Conservation (phyloP, 2,888 invertebrate species). For the Harpagoxenus sublaevis region DNA sequence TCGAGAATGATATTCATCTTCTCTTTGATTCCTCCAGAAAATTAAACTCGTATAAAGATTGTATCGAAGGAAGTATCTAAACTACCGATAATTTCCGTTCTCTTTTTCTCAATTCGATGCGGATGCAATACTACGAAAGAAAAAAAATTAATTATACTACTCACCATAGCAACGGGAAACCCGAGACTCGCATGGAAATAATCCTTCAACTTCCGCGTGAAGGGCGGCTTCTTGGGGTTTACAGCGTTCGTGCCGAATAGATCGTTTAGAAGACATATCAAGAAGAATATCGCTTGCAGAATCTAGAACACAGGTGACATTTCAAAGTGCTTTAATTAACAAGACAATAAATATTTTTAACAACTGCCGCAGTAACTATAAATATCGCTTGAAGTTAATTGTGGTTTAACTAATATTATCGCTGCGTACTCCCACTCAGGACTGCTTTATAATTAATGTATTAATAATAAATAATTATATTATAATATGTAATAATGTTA, state of each 20-base stretch:
- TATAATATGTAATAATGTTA: no score
- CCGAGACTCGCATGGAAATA: constrained; percentile 90
- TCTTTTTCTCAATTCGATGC: neutral
- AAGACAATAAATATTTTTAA: constrained; percentile 3
- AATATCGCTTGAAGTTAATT: neutral
- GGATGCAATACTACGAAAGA: neutral
- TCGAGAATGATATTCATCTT: neutral
- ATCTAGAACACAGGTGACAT: constrained; percentile 88
- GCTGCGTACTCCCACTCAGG: neutral
- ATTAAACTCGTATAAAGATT: neutral
- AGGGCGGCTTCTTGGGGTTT: constrained; percentile 89
- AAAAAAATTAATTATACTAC: constrained; percentile 4
- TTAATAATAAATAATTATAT: neutral
- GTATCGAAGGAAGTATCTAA: neutral
- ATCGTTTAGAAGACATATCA: constrained; percentile 92
- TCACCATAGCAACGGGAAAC: constrained; percentile 91
- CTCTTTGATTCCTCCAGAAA: neutral
- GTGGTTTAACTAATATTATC: neutral
- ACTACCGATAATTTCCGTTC: neutral
- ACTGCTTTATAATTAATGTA: neutral
- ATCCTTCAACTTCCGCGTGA: constrained; percentile 91
- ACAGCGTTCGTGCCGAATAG: constrained; percentile 91
- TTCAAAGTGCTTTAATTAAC: constrained; percentile 18
- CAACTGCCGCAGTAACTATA: neutral
- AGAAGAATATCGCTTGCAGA: constrained; percentile 93